A percentile compares a stretch with the other conserved stretches of the same genome.
phyloP scores from a whole-genome alignment of 2,797 vertebrate species.

The Cephalopachus bancanus region DNA sequence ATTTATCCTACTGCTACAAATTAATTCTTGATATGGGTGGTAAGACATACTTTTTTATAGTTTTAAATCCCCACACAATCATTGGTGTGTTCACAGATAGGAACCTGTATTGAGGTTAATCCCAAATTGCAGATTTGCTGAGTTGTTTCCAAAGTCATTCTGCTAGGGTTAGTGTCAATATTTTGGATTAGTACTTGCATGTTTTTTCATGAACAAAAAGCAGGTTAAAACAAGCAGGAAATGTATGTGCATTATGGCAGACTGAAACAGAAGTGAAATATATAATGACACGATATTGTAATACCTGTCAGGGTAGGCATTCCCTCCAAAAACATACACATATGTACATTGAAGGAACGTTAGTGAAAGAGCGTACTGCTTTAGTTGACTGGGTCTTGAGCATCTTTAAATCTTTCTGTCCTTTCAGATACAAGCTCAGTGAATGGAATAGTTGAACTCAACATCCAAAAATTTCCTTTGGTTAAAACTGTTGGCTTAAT shows the following conservation, averaged over 20 bases:
- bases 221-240: neutral
- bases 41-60: slow-evolving; percentile 59
- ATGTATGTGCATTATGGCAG: neutral
- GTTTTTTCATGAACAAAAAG: slow-evolving; percentile 49
- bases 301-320: neutral
- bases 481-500: neutral
- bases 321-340: neutral
- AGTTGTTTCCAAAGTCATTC: slow-evolving; percentile 62
- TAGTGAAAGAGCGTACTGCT: neutral
- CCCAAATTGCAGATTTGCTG: slow-evolving; percentile 51
- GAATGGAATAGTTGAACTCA: neutral
- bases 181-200: slow-evolving; percentile 13
- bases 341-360: neutral
- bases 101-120: slow-evolving; percentile 44
- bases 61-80: slow-evolving; percentile 69
- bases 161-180: slow-evolving; percentile 27
- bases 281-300: neutral
- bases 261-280: neutral
- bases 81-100: slow-evolving; percentile 66
- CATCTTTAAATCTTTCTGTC: neutral
- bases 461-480: neutral
- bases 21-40: slow-evolving; percentile 80
- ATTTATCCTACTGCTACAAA: slow-evolving; percentile 70
- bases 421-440: neutral
- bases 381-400: neutral